phyloP scores from a whole-genome alignment of 2,888 invertebrate species.

The Andrena hattorfiana region DNA sequence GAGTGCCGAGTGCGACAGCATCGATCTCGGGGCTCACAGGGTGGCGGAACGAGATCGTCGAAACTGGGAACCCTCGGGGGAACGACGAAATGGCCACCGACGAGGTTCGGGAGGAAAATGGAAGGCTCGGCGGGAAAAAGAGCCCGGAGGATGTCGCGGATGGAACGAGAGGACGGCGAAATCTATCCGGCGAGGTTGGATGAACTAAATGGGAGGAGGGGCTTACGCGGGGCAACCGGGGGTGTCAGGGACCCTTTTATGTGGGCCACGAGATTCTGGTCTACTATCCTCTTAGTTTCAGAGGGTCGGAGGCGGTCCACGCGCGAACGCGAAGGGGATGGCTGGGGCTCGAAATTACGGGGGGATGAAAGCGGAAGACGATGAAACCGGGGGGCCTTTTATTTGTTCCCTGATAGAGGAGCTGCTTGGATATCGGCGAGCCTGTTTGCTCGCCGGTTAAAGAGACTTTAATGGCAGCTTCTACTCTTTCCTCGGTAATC shows the following conservation, averaged over 20 bases:
- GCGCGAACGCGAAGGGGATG: constrained; percentile 18
- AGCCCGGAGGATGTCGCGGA: neutral
- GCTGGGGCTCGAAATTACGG: constrained; percentile 36
- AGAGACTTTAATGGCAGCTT: neutral
- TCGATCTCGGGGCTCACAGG: constrained; percentile 25
- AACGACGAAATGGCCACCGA: neutral
- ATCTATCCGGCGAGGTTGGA: constrained; percentile 27
- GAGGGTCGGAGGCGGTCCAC: constrained; percentile 16
- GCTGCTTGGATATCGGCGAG: constrained; percentile 1
- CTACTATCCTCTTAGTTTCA: constrained; percentile 26
- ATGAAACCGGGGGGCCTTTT: constrained; percentile 47
- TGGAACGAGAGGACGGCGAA: neutral
- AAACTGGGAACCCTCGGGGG: neutral
- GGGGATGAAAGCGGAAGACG: constrained; percentile 22
- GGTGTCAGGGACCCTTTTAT: constrained; percentile 64
- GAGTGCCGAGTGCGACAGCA: neutral
- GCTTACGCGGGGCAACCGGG: neutral
- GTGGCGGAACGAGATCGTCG: constrained; percentile 2
- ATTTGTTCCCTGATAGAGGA: constrained; percentile 48
- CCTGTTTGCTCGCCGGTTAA: constrained; percentile 11
- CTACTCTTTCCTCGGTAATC: neutral
- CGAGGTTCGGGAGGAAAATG: neutral
- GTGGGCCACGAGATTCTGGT: constrained; percentile 46
- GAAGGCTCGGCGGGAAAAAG: neutral
- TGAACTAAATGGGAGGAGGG: constrained; percentile 28